Evolutionary conservation across 2,797 vertebrate genomes (phyloP).

Genomic region (Sebastiscus tertius): DNA sequence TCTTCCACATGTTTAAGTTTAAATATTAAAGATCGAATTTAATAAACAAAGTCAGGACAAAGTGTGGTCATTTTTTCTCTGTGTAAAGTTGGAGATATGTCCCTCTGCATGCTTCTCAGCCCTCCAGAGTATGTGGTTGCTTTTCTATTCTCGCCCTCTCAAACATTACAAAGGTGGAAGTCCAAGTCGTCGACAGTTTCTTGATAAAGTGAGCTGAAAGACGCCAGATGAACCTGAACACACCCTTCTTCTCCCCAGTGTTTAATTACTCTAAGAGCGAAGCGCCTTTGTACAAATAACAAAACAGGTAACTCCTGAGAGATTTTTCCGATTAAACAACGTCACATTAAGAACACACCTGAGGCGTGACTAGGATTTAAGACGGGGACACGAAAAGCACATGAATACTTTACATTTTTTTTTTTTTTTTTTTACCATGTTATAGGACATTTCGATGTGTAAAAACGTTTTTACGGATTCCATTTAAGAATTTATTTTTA

Average conservation of each 20-base stretch:
- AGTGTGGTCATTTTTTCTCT: too few species aligned
- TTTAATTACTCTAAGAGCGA: conserved; percentile 34
- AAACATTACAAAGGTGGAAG: neutral
- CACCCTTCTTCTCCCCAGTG: conserved; percentile 25
- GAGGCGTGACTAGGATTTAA: neutral
- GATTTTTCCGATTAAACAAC: neutral
- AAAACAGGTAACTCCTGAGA: neutral
- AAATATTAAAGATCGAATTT: too few species aligned
- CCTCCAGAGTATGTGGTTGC: too few species aligned
- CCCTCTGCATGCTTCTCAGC: too few species aligned
- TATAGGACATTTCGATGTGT: neutral
- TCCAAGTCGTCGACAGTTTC: neutral
- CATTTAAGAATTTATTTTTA: neutral
- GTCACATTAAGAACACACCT: neutral
- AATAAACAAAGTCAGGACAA: too few species aligned
- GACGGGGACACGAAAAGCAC: too few species aligned
- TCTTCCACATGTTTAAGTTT: too few species aligned
- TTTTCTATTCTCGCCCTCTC: neutral
- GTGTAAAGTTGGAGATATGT: too few species aligned
- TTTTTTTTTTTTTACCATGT: neutral
- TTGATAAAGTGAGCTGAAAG: too few species aligned
- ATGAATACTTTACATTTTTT: neutral
- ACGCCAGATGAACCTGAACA: neutral
- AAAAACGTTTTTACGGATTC: neutral
- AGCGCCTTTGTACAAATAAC: neutral